Evolutionary conservation across 2,888 invertebrate genomes (phyloP), one percentile per base, ranked within the genome.

Genomic region (Philereme vetulata): DNA sequence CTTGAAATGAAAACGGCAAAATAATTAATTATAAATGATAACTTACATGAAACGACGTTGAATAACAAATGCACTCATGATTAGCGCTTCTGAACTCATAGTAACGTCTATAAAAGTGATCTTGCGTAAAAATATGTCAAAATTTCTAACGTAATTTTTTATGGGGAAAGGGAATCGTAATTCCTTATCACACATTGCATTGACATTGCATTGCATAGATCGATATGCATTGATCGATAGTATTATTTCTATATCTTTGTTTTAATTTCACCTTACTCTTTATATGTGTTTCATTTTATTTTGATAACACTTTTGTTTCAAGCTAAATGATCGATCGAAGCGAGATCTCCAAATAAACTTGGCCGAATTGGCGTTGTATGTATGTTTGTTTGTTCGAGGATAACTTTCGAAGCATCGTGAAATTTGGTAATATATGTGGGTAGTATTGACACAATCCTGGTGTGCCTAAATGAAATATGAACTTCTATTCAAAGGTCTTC

Each of bases 1-100:
- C 4, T 45, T 6, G 45, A 21, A 21, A 32, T 6, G 45, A 21
- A 21, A 32, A 45, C 45, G 4, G 7, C 4, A 45, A 21, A 32
- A 45, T 32, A 46, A 46, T 5, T 33, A n/a, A n/a, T 34, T 21
- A 33, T 9, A 1, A 55, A 9, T 42, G 5, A 53, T 53, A 33
- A 57, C 65, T 65, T 59, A 65, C 65, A 49, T 57, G 62, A 60
- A 36, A 51, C 49, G 48, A 36, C 42, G 48, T 44, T 10, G 42
- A 43, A 21, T 49, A 38, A 50, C 49, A 51, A 60, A 62, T 54
- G 57, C 49, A 33, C 4, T 44, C 59, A 62, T 65, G 45, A 54
- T 56, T 50, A 44, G 33, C 34, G 8, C 46, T 45, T 46, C 40
- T 11, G 33, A 21, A 33, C 7, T 40, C 33, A 38, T n/a, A 8